A percentile compares a stretch with the other conserved stretches of the same genome.
Evolutionary conservation across 2,113 vertebrate species (phyloP).

Genomic region (Microtus richardsoni): DNA sequence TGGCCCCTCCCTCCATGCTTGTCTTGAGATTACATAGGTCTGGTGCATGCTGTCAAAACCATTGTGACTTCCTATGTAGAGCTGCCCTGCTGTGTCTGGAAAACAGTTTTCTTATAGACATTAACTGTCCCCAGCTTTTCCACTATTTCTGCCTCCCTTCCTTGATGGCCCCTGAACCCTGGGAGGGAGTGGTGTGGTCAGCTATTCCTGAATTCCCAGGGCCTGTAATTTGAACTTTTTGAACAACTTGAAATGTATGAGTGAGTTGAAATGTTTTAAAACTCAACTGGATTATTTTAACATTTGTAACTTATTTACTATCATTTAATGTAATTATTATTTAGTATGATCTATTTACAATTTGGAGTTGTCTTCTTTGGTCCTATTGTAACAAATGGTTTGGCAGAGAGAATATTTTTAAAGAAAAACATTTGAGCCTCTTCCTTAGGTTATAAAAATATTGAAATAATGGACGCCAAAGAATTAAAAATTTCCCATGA

Average conservation of each 20-base stretch:
- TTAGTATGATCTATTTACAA: neutral
- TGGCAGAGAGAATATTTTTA: neutral
- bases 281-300: neutral
- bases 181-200: neutral
- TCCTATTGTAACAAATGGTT: neutral
- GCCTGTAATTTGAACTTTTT: neutral
- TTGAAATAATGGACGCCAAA: neutral
- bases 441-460: neutral
- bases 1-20: too few relatives aligned
- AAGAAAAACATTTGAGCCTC: neutral
- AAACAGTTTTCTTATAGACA: neutral
- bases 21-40: neutral
- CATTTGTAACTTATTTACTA: too few relatives aligned
- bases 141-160: neutral
- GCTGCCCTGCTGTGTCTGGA: neutral
- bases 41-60: too few relatives aligned
- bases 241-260: neutral
- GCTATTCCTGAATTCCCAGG: neutral
- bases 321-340: too few relatives aligned
- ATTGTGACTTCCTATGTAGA: too few relatives aligned
- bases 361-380: neutral
- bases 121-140: too few relatives aligned
- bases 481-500: neutral
- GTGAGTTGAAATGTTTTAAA: neutral
- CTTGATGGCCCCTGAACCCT: too few relatives aligned